phyloP scores from a whole-genome alignment of 2,888 invertebrate genomes.

The Oscheius sp. region DNA sequence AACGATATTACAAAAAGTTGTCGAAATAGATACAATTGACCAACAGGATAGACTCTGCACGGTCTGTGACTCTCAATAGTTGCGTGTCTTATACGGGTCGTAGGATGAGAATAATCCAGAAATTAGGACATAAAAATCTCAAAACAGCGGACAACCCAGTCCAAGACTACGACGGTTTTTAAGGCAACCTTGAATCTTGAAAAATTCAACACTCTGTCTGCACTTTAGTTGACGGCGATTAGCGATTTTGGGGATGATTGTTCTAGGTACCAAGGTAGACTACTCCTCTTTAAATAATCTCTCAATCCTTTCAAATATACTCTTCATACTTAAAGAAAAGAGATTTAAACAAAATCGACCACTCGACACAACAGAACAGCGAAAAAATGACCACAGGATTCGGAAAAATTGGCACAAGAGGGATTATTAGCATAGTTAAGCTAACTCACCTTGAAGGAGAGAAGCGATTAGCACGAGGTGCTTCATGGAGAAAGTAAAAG shows the following conservation, averaged over 20 bases:
- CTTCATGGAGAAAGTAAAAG: constrained; percentile 33
- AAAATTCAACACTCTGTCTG: too few relatives aligned
- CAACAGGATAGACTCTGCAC: constrained; percentile 5
- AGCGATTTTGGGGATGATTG: not conserved
- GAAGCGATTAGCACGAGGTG: constrained; percentile 28
- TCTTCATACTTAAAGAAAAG: not conserved
- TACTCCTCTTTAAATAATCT: not conserved
- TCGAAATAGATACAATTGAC: not conserved
- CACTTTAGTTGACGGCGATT: not conserved
- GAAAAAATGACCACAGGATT: not conserved
- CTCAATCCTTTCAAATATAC: not conserved
- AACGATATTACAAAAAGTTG: not conserved
- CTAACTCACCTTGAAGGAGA: constrained; percentile 26
- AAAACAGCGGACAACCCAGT: not conserved
- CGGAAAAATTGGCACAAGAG: not conserved
- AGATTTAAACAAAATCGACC: not conserved
- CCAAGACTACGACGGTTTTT: too few relatives aligned
- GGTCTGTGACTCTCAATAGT: constrained; percentile 13
- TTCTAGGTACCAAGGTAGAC: not conserved
- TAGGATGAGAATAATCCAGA: constrained; percentile 22
- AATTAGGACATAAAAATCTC: constrained; percentile 1
- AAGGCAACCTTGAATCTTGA: too few relatives aligned
- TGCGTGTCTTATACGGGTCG: constrained; percentile 7
- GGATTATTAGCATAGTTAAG: constrained; percentile 2
- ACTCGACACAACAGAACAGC: not conserved